Base-by-base conservation (phyloP, 2,113 vertebrate genomes). In the Saguinus imperator region DNA sequence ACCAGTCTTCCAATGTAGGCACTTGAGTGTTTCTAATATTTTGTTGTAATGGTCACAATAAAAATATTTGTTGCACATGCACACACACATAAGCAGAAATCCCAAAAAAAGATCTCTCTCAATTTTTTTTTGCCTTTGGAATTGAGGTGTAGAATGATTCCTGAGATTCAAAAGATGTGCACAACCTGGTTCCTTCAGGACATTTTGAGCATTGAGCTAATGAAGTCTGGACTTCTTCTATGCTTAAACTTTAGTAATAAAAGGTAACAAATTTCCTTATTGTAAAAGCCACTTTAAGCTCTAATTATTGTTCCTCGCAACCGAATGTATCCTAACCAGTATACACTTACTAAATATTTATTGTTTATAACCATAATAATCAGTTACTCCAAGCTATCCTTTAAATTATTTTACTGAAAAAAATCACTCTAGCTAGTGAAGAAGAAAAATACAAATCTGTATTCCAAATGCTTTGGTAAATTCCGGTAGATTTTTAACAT, bases 1-100 rank as follows among this genome's bases (percentile, higher is more conserved):
- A 76, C 61, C 84, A 92, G 76, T 95, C 8, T 37, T 50, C 14
- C n/a, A 12, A 27, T 5, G 57, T 61, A n/a, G 58, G 48, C 25
- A 45, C 29, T 43, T 68, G 61, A 90, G 32, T 66, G 25, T 91
- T 85, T 81, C 77, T 88, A 55, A 84, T 88, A 72, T 55, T 64
- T 85, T 76, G 76, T 84, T 93, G 84, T 5, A 84, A 88, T 61
- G 57, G 73, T 61, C 40, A 80, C 76, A 94, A 77, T 96, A 92
- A 79, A 95, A 88, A 80, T 80, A 10, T 20, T 68, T 90, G 25
- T 80, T 58, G 29, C 55, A 84, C 48, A 80, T 25, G 12, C 8
- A 70, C 6, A 89, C 8, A 52, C 0, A 64, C 27, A 29, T 32
- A 64, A 4, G 27, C 13, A 55, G 12, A 50, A 18, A 52, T 4